A percentile compares a stretch with the other conserved stretches of the same genome.
These are phyloP conservation scores for Corythornis leucogaster DNA, from an alignment of 2,797 vertebrate species.

Conservation along the genomic window DNA sequence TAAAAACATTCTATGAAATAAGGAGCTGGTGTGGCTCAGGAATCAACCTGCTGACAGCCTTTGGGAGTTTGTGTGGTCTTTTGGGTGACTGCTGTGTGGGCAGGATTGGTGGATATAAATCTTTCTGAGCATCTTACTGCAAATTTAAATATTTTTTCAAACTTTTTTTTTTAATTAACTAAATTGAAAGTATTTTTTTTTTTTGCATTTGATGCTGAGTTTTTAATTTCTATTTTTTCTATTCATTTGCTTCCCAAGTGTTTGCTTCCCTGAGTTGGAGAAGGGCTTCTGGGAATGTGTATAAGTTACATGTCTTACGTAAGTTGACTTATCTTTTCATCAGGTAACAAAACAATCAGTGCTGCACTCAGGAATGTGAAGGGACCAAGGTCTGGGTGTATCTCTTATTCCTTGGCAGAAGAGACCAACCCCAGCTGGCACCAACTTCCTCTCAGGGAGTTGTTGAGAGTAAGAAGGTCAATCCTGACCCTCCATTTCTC, in stretches of 20 bases:
- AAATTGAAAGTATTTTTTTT: background rate
- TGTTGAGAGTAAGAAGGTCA: background rate
- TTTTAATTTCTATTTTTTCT: background rate
- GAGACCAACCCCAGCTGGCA: background rate
- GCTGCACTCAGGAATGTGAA: background rate
- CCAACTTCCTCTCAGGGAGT: too few species aligned
- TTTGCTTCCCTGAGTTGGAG: background rate
- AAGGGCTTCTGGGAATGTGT: background rate
- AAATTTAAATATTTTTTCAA: background rate
- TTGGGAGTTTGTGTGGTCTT: background rate
- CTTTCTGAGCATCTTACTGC: background rate
- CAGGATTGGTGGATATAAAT: background rate
- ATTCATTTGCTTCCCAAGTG: background rate
- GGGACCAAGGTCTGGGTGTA: too few species aligned
- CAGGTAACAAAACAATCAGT: background rate
- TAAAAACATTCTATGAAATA: rapidly evolving
- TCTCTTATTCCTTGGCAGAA: background rate
- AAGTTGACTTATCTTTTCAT: background rate
- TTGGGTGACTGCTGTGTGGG: background rate
- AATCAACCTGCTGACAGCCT: background rate
- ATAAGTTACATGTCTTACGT: background rate
- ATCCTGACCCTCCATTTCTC: background rate
- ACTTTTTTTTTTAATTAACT: background rate
- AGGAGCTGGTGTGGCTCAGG: background rate
- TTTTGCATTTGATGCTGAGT: background rate